phyloP scores from a whole-genome alignment of 2,113 vertebrate genomes.

The Lepisosteus osseus region DNA sequence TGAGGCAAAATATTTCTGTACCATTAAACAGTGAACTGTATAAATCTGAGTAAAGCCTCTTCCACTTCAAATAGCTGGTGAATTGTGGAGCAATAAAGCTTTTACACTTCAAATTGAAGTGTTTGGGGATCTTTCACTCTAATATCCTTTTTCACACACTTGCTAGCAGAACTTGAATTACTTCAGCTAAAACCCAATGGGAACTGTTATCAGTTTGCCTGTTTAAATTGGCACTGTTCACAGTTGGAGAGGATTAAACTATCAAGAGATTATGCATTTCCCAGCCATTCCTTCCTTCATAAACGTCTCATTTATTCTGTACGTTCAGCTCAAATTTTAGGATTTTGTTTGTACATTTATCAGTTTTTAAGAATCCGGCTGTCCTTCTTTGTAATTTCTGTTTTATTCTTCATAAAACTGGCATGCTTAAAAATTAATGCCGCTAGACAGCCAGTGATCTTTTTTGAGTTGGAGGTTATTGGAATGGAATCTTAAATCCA shows the following conservation, averaged over 20 bases:
- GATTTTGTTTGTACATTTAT: no score
- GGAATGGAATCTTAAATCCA: no score
- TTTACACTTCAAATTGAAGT: constrained; percentile 14
- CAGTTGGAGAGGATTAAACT: constrained; percentile 47
- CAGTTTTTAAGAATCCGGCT: no score
- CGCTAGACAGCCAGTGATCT: no score
- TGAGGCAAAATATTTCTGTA: no score
- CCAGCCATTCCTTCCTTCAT: constrained; percentile 24
- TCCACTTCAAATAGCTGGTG: constrained; percentile 2
- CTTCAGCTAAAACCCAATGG: constrained; percentile 23
- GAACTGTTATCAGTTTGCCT: constrained; percentile 35
- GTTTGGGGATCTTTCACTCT: constrained; percentile 21
- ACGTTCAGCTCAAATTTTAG: no score
- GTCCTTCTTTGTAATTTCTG: no score
- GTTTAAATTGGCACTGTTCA: constrained; percentile 43
- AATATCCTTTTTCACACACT: constrained; percentile 40
- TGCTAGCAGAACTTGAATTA: constrained; percentile 22
- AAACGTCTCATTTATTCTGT: no score
- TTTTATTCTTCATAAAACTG: no score
- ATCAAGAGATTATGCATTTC: constrained; percentile 30
- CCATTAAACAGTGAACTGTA: background rate
- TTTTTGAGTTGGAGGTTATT: no score
- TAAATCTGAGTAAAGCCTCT: background rate
- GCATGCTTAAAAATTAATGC: no score
- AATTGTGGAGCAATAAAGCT: constrained; percentile 12